Evolutionary conservation across 2,113 vertebrate genomes (phyloP).

Genomic region (Alexandromys fortis): DNA sequence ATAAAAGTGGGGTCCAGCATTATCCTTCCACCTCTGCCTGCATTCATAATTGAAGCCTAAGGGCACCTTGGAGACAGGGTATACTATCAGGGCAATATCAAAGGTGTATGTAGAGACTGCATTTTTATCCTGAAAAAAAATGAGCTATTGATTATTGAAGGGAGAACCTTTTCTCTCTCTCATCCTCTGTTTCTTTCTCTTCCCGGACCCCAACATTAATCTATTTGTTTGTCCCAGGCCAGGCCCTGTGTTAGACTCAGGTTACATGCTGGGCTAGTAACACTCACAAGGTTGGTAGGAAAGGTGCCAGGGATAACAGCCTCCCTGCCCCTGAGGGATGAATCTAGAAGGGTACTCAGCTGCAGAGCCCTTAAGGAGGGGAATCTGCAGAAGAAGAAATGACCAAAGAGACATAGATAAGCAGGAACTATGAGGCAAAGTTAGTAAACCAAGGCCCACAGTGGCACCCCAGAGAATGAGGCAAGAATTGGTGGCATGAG

Average conservation of each 20-base stretch:
- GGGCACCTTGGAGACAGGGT: not conserved
- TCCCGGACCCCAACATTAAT: not conserved
- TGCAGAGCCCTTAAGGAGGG: not conserved
- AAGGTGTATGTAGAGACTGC: not conserved
- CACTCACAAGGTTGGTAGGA: not conserved
- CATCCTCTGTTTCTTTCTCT: not conserved
- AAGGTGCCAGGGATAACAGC: not conserved
- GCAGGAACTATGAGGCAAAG: not conserved
- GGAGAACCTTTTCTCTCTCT: not conserved
- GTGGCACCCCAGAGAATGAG: not conserved
- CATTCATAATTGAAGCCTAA: not conserved
- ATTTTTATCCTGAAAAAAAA: not conserved
- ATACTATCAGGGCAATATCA: not conserved
- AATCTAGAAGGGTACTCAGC: not conserved
- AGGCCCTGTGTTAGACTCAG: not conserved
- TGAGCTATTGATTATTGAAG: not conserved
- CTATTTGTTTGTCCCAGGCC: too few relatives aligned
- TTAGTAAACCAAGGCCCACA: not conserved
- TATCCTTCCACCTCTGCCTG: not conserved
- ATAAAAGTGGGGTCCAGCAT: not conserved
- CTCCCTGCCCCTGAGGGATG: too few relatives aligned
- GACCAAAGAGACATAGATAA: not conserved
- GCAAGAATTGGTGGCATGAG: not conserved
- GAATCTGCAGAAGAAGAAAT: not conserved
- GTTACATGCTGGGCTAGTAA: too few relatives aligned